A percentile compares a stretch with the other conserved stretches of the same genome.
Evolutionary conservation across 2,888 invertebrate genomes (phyloP).

Genomic region (Encarsia formosa): DNA sequence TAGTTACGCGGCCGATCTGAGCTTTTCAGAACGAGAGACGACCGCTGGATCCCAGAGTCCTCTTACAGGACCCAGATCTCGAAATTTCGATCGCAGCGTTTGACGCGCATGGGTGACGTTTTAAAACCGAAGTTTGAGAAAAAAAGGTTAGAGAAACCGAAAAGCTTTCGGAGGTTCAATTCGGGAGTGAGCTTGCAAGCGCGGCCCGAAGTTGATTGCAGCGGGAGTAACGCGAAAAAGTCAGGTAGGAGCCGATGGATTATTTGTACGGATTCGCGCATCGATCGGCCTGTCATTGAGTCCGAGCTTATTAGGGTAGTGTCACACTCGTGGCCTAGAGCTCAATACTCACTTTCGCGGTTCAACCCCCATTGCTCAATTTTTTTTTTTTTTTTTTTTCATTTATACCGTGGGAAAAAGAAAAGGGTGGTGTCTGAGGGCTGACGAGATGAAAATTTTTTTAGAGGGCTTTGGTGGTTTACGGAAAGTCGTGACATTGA

Average conservation of each 20-base stretch:
- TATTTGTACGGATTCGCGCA: conserved; percentile 49
- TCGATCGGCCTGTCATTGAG: conserved; percentile 46
- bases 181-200: neutral
- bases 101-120: conserved; percentile 42
- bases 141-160: neutral
- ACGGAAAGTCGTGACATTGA: too few species aligned
- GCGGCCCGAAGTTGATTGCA: neutral
- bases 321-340: conserved; percentile 49
- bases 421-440: too few species aligned
- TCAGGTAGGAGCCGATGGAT: conserved; percentile 22
- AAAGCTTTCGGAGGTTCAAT: neutral
- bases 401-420: too few species aligned
- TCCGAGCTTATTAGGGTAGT: conserved; percentile 48
- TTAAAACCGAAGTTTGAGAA: neutral
- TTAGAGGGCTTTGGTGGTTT: too few species aligned
- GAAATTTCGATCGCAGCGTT: conserved; percentile 47
- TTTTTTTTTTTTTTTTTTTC: neutral
- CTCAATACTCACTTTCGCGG: conserved; percentile 34
- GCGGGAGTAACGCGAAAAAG: neutral
- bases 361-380: too few species aligned
- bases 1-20: neutral
- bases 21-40: too few species aligned
- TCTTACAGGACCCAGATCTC: conserved; percentile 48
- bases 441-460: too few species aligned
- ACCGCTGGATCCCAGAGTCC: neutral